Evolutionary conservation across 2,113 vertebrate genomes (phyloP).

Genomic region (Apistogramma diplotaenia): DNA sequence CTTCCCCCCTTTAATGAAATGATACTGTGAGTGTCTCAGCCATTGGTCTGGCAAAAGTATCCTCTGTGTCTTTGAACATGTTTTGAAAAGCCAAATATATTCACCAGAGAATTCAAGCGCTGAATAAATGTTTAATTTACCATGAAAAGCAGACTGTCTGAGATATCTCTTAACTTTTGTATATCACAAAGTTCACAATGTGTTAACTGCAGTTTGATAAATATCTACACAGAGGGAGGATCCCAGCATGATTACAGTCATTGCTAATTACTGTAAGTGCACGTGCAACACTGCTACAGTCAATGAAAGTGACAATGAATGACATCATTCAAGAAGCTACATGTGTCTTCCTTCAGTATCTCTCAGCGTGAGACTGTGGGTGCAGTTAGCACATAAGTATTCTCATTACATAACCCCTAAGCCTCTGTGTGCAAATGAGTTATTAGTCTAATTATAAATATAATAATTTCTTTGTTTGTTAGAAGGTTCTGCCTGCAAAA

Average conservation of each 20-base stretch:
- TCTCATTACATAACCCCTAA: neutral
- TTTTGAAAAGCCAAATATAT: conserved; percentile 35
- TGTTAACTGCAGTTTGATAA: neutral
- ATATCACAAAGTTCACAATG: neutral
- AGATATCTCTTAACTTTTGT: neutral
- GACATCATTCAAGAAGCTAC: conserved; percentile 1
- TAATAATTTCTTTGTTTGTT: too few relatives aligned
- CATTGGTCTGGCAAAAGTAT: conserved; percentile 27
- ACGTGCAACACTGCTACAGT: neutral
- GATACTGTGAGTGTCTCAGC: conserved; percentile 25
- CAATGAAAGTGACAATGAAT: neutral
- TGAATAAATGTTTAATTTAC: conserved; percentile 20
- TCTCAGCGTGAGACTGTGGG: neutral
- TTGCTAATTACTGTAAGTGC: neutral
- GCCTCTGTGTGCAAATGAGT: neutral
- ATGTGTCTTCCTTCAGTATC: neutral
- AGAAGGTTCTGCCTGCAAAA: neutral
- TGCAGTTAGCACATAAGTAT: conserved; percentile 2
- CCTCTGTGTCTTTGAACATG: conserved; percentile 41
- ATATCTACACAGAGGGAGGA: neutral
- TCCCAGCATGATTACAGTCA: neutral
- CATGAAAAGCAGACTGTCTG: conserved; percentile 3
- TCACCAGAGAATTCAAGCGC: neutral
- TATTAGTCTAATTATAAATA: conserved; percentile 1
- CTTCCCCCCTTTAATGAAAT: conserved; percentile 36